Evolutionary conservation across 2,797 vertebrate genomes (phyloP).

Genomic region (Corythornis leucogaster): DNA sequence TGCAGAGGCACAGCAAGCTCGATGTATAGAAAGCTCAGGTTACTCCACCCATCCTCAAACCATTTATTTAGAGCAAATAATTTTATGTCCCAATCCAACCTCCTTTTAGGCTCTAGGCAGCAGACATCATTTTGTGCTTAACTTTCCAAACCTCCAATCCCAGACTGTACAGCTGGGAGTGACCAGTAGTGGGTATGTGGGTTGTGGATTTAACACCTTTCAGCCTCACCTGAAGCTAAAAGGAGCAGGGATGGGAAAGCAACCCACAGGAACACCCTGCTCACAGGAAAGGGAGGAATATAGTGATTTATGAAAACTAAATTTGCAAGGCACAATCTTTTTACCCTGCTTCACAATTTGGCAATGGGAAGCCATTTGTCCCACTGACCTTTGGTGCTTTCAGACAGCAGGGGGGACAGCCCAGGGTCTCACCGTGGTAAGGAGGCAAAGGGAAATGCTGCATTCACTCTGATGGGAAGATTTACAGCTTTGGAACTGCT

Average conservation of each 20-base stretch:
- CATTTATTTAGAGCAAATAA: neutral
- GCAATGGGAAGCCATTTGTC: neutral
- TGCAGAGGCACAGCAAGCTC: neutral
- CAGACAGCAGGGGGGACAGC: neutral
- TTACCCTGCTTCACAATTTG: neutral
- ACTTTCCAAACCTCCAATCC: neutral
- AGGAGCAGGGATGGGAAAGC: neutral
- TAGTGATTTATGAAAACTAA: constrained; percentile 19
- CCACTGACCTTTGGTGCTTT: neutral
- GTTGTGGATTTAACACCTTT: neutral
- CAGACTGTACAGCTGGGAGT: neutral
- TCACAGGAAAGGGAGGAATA: neutral
- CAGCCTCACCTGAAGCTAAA: neutral
- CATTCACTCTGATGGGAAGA: neutral
- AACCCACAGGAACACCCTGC: neutral
- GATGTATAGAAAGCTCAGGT: neutral
- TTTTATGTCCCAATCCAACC: neutral
- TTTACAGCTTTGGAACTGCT: neutral
- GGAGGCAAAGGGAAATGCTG: neutral
- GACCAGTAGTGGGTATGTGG: neutral
- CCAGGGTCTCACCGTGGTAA: neutral
- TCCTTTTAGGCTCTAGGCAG: neutral
- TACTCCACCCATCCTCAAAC: neutral
- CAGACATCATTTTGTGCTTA: neutral
- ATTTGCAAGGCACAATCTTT: neutral